Percentiles rank a stretch among this genome's conserved stretches.
Evolutionary conservation across 2,888 invertebrate species (phyloP).

Genomic region (Pheosia gnoma): DNA sequence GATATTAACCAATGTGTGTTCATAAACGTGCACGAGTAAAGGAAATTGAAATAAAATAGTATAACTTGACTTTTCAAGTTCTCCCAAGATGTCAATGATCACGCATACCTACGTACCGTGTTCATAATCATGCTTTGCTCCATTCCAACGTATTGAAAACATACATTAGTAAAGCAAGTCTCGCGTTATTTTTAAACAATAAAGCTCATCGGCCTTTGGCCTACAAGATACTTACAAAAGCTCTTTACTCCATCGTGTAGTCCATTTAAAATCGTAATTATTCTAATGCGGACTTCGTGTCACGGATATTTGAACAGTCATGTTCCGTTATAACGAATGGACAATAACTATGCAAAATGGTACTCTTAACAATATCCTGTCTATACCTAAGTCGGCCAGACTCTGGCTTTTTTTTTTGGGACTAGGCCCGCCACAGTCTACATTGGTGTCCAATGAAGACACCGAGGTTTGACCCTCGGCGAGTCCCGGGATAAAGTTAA

Average conservation of each 20-base stretch:
- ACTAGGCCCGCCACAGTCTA: no score
- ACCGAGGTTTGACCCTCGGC: no score
- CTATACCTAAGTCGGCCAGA: no score
- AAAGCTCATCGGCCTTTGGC: slow-evolving; percentile 6
- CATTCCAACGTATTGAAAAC: neutral
- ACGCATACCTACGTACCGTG: neutral
- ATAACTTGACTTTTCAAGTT: no score
- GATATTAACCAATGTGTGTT: no score
- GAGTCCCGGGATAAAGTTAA: no score
- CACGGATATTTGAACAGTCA: neutral
- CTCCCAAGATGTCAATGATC: no score
- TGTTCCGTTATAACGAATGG: neutral
- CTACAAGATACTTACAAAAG: slow-evolving; percentile 1
- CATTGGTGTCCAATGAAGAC: no score
- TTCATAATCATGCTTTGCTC: neutral
- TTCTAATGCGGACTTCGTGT: slow-evolving; percentile 2
- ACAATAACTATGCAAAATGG: neutral
- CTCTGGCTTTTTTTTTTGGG: no score
- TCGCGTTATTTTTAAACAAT: slow-evolving; percentile 2
- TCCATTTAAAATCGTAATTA: slow-evolving; percentile 1
- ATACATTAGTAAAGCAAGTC: neutral
- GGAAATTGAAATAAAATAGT: no score
- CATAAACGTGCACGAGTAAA: no score
- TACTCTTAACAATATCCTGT: no score
- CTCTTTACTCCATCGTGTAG: neutral